Evolutionary conservation across 2,888 invertebrate species (phyloP), one percentile per base, ranked within the genome.

Genomic region (Aspidapion aeneum): DNA sequence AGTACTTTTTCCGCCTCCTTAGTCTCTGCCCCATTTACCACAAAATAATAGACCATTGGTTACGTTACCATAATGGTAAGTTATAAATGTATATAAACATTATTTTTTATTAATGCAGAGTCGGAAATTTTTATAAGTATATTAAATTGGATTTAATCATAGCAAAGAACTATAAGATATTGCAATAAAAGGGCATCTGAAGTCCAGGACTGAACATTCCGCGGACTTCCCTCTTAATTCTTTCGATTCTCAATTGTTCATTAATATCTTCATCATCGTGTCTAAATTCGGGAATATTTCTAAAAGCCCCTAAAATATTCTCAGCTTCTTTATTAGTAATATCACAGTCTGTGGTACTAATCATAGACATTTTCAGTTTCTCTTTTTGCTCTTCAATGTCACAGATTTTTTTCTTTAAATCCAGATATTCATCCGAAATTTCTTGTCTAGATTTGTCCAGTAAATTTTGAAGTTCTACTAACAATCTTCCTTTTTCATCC

Each of bases 351-450:
- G 35, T 35, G 21, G 59, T 56, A 2, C 51, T 51, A 9, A 19
- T 59, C 12, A 62, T 49, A 1, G 61, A 65, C 5, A 66, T 16
- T 21, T 62, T 62, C 16, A 71, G 21, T 7, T 56, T 58, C 5
- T 61, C 66, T 19, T 68, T 70, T 52, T 72, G 66, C 5, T 61
- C 63, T 62, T 71, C 72, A 16, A 72, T 68, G 16, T 66, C 67
- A 3, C 67, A 50, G 49, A 73, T 72, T 51, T 71, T 70, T 17
- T 63, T 59, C 55, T 72, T 71, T 7, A 72, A 55, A 17, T 62
- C 62, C 18, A 62, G 65, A 54, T 73, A 72, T 61, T 72, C 71
- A 5, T 66, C 62, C 2, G 72, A 71, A 18, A 72, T 72, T 59
- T 72, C 68, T 49, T 69, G 69, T 18, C 67, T 69, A 5, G 73